Conservation (phyloP, 2,113 vertebrate species). For the Ariopsis seemanni region DNA sequence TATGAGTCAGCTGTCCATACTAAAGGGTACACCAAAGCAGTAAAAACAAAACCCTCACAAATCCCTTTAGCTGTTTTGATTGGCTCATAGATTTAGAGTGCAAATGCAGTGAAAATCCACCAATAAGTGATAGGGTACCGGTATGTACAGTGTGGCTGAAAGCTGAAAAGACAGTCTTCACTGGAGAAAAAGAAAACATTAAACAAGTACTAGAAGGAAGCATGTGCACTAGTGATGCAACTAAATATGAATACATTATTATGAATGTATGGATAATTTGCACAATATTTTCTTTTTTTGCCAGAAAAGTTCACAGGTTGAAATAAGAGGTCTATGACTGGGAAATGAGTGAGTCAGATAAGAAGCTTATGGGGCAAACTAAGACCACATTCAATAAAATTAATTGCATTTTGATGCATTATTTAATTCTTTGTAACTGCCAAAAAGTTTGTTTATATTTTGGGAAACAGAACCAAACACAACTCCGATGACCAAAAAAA, state of each 20-base stretch:
- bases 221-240: neutral
- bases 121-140: neutral
- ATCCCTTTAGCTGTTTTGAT: slow-evolving; percentile 14
- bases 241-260: neutral
- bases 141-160: neutral
- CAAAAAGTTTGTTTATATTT: too few relatives aligned
- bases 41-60: slow-evolving; percentile 2
- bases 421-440: too few relatives aligned
- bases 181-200: neutral
- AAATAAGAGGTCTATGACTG: too few relatives aligned
- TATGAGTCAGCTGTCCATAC: slow-evolving; percentile 9
- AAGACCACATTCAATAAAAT: too few relatives aligned
- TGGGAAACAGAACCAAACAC: too few relatives aligned
- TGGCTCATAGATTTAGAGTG: neutral
- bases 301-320: too few relatives aligned
- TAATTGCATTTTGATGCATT: too few relatives aligned
- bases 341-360: too few relatives aligned
- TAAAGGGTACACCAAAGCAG: neutral
- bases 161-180: neutral
- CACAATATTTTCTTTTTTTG: too few relatives aligned
- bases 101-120: neutral
- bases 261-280: neutral
- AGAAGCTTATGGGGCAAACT: too few relatives aligned
- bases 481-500: too few relatives aligned
- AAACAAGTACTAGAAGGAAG: neutral